Evolutionary conservation across 2,113 vertebrate genomes (phyloP).

Genomic region (Periophthalmus modestus): DNA sequence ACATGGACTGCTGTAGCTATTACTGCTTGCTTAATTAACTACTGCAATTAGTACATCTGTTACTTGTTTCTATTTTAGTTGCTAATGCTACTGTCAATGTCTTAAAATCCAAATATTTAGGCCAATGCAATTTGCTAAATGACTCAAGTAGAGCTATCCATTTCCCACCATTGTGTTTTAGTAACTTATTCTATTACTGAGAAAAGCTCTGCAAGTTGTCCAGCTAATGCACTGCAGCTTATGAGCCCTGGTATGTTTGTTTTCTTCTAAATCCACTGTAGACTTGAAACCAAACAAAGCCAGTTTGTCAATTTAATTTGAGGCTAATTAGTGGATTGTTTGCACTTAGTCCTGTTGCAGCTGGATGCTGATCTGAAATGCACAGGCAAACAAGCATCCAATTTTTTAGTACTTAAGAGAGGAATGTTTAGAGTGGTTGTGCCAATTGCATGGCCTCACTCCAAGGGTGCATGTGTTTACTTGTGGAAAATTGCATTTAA

Average conservation of each 20-base stretch:
- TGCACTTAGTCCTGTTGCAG: neutral
- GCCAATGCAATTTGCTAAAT: no score
- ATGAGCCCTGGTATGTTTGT: conserved; percentile 2
- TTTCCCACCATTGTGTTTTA: neutral
- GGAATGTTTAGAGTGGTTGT: conserved; percentile 14
- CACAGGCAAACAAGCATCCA: conserved; percentile 7
- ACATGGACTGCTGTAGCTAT: neutral
- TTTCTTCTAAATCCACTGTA: neutral
- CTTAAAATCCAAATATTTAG: no score
- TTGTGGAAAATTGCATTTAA: conserved; percentile 17
- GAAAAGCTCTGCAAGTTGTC: conserved; percentile 4
- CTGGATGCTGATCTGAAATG: conserved; percentile 8
- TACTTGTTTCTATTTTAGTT: neutral
- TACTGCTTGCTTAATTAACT: neutral
- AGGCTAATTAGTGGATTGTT: conserved; percentile 9
- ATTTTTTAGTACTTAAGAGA: conserved; percentile 11
- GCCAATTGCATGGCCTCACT: conserved; percentile 13
- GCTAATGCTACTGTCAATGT: neutral
- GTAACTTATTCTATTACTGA: conserved; percentile 5
- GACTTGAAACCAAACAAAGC: conserved; percentile 8
- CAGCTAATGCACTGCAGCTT: neutral
- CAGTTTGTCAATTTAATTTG: conserved; percentile 12
- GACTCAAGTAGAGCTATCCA: neutral
- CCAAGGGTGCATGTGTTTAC: conserved; percentile 12
- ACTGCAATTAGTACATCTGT: neutral